Conservation (phyloP, 2,888 invertebrate genomes). For the Hypomecis atomaria region DNA sequence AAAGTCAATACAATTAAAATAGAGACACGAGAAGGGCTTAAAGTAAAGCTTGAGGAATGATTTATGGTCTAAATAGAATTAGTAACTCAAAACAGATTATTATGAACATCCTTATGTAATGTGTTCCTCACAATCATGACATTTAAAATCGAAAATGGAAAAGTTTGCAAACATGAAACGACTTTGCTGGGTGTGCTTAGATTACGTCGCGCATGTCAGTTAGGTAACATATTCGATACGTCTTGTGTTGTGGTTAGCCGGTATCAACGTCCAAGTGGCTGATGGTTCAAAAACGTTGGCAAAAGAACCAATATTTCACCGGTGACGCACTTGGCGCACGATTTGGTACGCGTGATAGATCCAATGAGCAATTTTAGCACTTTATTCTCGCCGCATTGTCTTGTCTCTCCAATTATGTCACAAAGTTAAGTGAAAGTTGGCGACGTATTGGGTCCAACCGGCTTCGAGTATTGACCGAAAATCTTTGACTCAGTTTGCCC, state of each 20-base stretch:
- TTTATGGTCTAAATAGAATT: no score
- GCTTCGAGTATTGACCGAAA: constrained; percentile 14
- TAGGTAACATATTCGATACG: no score
- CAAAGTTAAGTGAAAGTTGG: constrained; percentile 23
- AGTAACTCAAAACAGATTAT: no score
- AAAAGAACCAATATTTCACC: constrained; percentile 35
- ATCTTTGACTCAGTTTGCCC: constrained; percentile 25
- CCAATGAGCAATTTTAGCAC: constrained; percentile 15
- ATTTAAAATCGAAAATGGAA: no score
- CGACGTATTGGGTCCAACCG: constrained; percentile 8
- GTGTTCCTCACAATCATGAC: no score
- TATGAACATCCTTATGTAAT: no score
- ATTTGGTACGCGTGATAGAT: constrained; percentile 33
- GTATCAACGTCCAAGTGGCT: neutral
- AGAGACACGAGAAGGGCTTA: no score
- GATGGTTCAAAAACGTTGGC: constrained; percentile 34
- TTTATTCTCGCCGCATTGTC: constrained; percentile 13
- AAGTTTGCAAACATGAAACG: no score
- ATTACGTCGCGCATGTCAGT: no score
- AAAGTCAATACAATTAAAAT: no score
- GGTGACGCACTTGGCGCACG: constrained; percentile 59
- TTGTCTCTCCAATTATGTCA: constrained; percentile 20
- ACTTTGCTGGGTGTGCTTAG: no score
- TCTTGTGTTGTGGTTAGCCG: neutral
- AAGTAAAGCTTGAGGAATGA: no score